A percentile compares a stretch with the other conserved stretches of the same genome.
Conservation (phyloP, 2,797 vertebrate species). For the Cynodonichthys magdalenae region DNA sequence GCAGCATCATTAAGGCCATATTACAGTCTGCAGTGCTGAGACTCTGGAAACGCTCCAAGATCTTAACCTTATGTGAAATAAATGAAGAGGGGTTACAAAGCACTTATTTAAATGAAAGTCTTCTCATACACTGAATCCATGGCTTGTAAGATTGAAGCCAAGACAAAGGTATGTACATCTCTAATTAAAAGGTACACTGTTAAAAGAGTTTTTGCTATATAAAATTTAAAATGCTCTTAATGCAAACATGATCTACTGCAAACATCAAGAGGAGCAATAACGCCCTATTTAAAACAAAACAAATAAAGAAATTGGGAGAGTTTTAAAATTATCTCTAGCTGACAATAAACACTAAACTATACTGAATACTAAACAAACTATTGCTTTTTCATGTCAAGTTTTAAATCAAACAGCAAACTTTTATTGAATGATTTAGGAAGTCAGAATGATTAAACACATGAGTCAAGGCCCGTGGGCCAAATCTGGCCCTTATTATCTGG, state of each 20-base stretch:
- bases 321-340: no score
- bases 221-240: neutral
- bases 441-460: no score
- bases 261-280: neutral
- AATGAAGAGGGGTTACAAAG: conserved; percentile 6
- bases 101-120: conserved; percentile 2
- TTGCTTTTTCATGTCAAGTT: no score
- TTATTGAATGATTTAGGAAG: no score
- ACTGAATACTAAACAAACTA: no score
- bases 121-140: neutral
- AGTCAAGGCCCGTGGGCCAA: no score
- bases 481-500: no score
- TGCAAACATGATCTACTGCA: no score
- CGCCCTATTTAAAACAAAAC: neutral
- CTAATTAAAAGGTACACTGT: no score
- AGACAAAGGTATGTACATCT: neutral
- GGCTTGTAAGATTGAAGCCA: neutral
- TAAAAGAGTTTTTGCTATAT: neutral
- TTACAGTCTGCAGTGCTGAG: neutral
- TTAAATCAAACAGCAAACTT: no score
- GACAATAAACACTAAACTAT: no score
- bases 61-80: conserved; percentile 2
- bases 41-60: conserved; percentile 1
- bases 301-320: neutral
- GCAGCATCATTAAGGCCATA: neutral